These are phyloP conservation scores for Amia ocellicauda DNA, from an alignment of 2,113 vertebrate species.

Conservation along the genomic window DNA sequence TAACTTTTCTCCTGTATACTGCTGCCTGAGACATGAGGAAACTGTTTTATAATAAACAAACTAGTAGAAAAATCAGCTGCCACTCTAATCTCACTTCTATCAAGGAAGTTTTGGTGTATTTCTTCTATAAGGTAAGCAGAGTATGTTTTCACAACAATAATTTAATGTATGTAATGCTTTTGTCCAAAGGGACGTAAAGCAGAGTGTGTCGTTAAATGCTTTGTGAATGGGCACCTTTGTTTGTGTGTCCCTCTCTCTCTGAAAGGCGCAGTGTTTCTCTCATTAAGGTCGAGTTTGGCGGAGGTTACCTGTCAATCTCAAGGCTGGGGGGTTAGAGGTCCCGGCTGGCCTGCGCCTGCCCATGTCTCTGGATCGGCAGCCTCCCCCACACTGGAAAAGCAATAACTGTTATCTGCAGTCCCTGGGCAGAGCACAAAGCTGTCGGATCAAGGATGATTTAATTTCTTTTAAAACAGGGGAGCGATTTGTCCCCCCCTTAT, in stretches of 20 bases:
- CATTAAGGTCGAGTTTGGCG: constrained; percentile 1
- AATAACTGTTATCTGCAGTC: constrained; percentile 15
- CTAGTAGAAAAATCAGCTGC: too few relatives aligned
- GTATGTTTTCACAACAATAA: too few relatives aligned
- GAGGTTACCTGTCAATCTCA: neutral
- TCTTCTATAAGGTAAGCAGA: too few relatives aligned
- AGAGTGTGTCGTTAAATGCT: neutral
- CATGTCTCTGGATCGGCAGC: neutral
- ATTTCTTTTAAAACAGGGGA: constrained; percentile 7
- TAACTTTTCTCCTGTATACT: too few relatives aligned
- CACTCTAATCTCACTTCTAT: too few relatives aligned
- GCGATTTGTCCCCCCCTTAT: neutral
- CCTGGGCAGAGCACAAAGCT: constrained; percentile 7
- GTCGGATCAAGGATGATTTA: constrained; percentile 11
- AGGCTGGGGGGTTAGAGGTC: constrained; percentile 5
- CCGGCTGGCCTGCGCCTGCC: neutral
- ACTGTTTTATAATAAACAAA: too few relatives aligned
- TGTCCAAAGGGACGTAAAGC: neutral
- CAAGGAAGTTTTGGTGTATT: too few relatives aligned
- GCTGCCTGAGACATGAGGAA: too few relatives aligned
- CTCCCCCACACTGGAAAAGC: neutral
- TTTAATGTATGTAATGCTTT: too few relatives aligned
- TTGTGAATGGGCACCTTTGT: neutral
- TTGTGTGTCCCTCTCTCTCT: neutral
- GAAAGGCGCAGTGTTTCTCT: constrained; percentile 12